Base-by-base conservation (phyloP, 2,888 invertebrate genomes). In the Catocala sponsa region DNA sequence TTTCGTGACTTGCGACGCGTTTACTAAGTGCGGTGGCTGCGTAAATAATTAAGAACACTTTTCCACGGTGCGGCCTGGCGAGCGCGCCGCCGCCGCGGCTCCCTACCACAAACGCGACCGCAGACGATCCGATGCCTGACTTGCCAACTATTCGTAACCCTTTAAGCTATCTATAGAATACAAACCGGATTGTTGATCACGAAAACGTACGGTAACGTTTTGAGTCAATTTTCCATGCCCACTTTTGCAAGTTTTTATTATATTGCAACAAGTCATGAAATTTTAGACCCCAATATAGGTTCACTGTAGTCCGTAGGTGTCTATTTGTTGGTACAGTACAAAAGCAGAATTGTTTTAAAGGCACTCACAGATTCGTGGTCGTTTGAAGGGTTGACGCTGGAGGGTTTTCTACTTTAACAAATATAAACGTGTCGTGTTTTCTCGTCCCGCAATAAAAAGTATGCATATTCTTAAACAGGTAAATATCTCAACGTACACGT, bases 11-110 rank as follows among this genome's bases (percentile, higher is more conserved):
- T 78, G 79, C 73, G 80, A 68, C 82, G 79, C 84, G 82, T 83
- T 87, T 85, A 80, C 83, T 78, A 72, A 83, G 83, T 80, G 84
- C 79, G 79, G 79, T 79, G 79, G 74, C 78, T 77, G 80, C 86
- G 88, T 92, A 76, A 91, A 92, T 92, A 92, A 92, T 92, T 91
- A 90, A 92, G 88, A 79, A 84, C 88, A 86, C 91, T 91, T 87
- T 86, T 82, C 81, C 82, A 82, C 74, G 81, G 70, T 77, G 73
- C 70, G 70, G 65, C 70, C 67, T 63, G 55, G 33, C 48, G 43
- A 33, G n/a, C 46, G 70, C 67, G 72, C 54, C 54, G 56, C 55
- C 67, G 72, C 54, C 54, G 56, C 55, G 68, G 51, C 35, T 55
- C 7, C 7, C 35, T 25, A 56, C 65, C 57, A 59, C 68, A 59